Conservation (phyloP, 1,140 invertebrate species). For the Penaeus japonicus region DNA sequence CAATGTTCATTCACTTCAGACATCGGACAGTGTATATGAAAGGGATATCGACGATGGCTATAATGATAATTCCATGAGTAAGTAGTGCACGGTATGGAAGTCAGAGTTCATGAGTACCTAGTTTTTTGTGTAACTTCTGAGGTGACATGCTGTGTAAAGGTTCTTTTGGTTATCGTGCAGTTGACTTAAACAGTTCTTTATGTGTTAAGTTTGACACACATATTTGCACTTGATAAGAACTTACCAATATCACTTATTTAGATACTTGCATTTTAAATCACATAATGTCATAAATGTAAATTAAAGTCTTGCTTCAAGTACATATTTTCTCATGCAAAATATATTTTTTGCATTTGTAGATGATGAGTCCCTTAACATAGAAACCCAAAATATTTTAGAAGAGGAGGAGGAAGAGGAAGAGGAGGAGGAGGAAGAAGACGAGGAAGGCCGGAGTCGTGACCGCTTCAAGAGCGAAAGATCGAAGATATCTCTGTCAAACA, state of each 20-base stretch:
- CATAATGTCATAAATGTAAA: too few relatives aligned
- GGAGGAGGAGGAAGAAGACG: slow-evolving; percentile 44
- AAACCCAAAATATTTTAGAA: slow-evolving; percentile 47
- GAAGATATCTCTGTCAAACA: slow-evolving; percentile 41
- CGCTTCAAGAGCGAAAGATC: slow-evolving; percentile 42
- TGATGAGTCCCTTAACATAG: slow-evolving; percentile 11
- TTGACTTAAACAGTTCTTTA: too few relatives aligned
- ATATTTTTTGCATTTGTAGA: not conserved
- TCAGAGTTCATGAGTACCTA: not conserved
- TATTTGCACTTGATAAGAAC: too few relatives aligned
- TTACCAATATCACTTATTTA: too few relatives aligned
- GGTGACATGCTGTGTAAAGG: not conserved
- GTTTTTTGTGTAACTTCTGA: too few relatives aligned
- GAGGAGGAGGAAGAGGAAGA: slow-evolving; percentile 45
- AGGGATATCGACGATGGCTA: slow-evolving; percentile 29
- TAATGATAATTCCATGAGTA: slow-evolving; percentile 10
- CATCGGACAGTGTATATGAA: slow-evolving; percentile 27
- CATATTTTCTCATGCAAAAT: too few relatives aligned
- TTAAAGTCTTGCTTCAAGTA: too few relatives aligned
- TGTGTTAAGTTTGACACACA: too few relatives aligned
- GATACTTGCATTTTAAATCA: too few relatives aligned
- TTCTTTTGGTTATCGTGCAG: too few relatives aligned
- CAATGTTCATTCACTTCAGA: not conserved
- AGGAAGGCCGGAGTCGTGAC: slow-evolving; percentile 40
- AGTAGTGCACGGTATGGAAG: not conserved